These are phyloP conservation scores for Amphibalanus amphitrite DNA, from an alignment of 1,140 invertebrate genomes.

Conservation along the genomic window DNA sequence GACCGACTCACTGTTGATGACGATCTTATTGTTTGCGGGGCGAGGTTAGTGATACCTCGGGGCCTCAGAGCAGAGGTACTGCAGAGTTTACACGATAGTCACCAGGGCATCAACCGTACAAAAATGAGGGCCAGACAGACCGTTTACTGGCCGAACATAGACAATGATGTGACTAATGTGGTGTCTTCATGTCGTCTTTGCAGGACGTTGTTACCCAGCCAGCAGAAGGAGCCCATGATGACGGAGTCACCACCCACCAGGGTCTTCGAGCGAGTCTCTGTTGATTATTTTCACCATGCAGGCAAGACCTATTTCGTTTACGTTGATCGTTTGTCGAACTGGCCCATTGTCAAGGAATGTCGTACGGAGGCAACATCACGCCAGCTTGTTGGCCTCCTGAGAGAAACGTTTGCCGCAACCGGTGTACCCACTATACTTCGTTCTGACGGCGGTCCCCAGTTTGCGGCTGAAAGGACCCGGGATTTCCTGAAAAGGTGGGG, in stretches of 20 bases:
- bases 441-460: slow-evolving; percentile 7
- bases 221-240: slow-evolving; percentile 6
- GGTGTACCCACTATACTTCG: slow-evolving; percentile 6
- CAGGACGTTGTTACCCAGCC: slow-evolving; percentile 7
- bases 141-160: slow-evolving; percentile 10
- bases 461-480: slow-evolving; percentile 1
- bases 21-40: slow-evolving; percentile 7
- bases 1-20: slow-evolving; percentile 5
- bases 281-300: slow-evolving; percentile 7
- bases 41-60: slow-evolving; percentile 5
- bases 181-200: slow-evolving; percentile 6
- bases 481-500: slow-evolving; percentile 4
- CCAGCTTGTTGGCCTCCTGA: slow-evolving; percentile 3
- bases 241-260: slow-evolving; percentile 7
- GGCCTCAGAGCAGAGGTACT: not conserved
- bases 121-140: too few relatives aligned
- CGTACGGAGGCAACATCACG: slow-evolving; percentile 4
- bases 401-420: slow-evolving; percentile 3
- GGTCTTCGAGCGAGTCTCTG: slow-evolving; percentile 8
- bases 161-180: slow-evolving; percentile 9
- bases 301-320: slow-evolving; percentile 6
- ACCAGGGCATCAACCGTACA: not conserved
- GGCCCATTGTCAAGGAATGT: slow-evolving; percentile 7
- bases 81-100: slow-evolving; percentile 5
- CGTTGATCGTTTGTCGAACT: slow-evolving; percentile 8